These are phyloP conservation scores for Raillietiella orientalis DNA, from an alignment of 2,888 invertebrate genomes.

Conservation along the genomic window DNA sequence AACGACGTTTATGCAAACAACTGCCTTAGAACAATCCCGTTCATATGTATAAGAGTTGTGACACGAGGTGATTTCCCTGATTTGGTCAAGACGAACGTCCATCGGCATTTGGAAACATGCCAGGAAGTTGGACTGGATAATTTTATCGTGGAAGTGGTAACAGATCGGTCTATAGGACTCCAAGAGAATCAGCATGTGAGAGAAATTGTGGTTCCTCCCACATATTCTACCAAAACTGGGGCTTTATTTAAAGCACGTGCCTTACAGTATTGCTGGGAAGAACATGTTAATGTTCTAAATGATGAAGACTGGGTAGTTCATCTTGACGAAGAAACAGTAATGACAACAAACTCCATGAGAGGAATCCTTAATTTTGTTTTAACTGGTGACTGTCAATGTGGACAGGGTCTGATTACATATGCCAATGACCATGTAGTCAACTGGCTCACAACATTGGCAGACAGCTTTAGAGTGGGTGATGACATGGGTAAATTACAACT, in stretches of 20 bases:
- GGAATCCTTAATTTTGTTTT: slow-evolving; percentile 77
- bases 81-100: slow-evolving; percentile 53
- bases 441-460: slow-evolving; percentile 83
- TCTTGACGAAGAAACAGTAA: slow-evolving; percentile 75
- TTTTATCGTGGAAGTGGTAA: slow-evolving; percentile 81
- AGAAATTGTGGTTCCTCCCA: slow-evolving; percentile 44
- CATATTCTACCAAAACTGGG: slow-evolving; percentile 59
- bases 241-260: slow-evolving; percentile 82
- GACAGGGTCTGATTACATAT: slow-evolving; percentile 81
- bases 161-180: slow-evolving; percentile 49
- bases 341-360: slow-evolving; percentile 60
- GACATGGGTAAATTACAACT: slow-evolving; percentile 86
- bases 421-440: slow-evolving; percentile 82
- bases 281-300: slow-evolving; percentile 41
- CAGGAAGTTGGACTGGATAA: slow-evolving; percentile 69
- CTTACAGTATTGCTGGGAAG: slow-evolving; percentile 76
- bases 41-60: slow-evolving; percentile 73
- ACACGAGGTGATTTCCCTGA: slow-evolving; percentile 80
- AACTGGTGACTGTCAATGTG: slow-evolving; percentile 63
- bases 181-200: background rate
- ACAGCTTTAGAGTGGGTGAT: slow-evolving; percentile 79
- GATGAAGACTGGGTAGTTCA: slow-evolving; percentile 92
- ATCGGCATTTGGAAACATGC: slow-evolving; percentile 54
- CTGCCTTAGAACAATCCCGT: slow-evolving; percentile 64
- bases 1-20: slow-evolving; percentile 62